Evolutionary conservation across 2,797 vertebrate species (phyloP).

Genomic region (Menidia menidia): DNA sequence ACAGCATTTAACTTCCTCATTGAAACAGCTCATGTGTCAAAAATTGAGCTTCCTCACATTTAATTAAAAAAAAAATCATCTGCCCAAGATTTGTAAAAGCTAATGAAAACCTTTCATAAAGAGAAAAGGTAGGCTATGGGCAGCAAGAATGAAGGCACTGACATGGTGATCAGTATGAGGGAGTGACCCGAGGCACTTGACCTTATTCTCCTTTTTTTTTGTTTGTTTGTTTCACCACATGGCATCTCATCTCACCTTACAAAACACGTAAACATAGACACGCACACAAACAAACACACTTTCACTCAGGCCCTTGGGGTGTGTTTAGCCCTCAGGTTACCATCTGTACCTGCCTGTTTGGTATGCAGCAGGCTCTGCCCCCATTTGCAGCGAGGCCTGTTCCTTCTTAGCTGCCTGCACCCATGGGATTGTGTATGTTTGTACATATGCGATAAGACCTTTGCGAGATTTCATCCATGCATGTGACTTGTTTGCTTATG

Average conservation of each 20-base stretch:
- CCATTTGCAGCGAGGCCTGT: constrained; percentile 34
- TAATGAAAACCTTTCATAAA: not conserved
- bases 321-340: constrained; percentile 71
- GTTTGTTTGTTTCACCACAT: constrained; percentile 20
- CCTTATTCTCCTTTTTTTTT: constrained; percentile 57
- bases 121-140: constrained; percentile 16
- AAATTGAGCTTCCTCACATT: not conserved
- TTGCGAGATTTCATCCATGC: not conserved
- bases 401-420: constrained; percentile 40
- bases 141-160: constrained; percentile 32
- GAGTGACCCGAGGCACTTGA: constrained; percentile 59
- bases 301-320: constrained; percentile 55
- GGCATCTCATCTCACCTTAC: constrained; percentile 25
- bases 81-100: not conserved
- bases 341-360: constrained; percentile 79
- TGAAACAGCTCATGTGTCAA: not conserved
- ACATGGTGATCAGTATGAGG: constrained; percentile 17
- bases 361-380: constrained; percentile 65
- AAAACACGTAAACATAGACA: constrained; percentile 9
- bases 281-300: constrained; percentile 30
- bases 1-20: not conserved
- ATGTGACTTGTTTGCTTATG: constrained; percentile 21
- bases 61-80: not conserved
- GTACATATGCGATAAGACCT: constrained; percentile 7
- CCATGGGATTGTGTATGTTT: constrained; percentile 6